These are phyloP conservation scores for Fragum whitleyi DNA, from an alignment of 2,888 invertebrate species.

Conservation along the genomic window DNA sequence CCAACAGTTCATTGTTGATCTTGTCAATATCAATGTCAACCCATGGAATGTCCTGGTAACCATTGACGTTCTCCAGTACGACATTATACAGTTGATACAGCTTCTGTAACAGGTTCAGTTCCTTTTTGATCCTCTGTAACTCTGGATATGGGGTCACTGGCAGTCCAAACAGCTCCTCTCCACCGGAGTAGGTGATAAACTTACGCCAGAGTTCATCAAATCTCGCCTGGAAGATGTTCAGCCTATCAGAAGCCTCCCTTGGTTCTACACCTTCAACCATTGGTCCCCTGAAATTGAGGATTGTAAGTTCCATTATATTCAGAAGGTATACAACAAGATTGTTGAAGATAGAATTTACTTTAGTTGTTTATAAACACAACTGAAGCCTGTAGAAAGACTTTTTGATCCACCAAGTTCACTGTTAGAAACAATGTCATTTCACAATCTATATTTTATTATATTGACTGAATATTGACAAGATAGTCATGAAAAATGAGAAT, in stretches of 20 bases:
- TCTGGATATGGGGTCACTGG: slow-evolving; percentile 97
- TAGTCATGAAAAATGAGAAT: too few species aligned
- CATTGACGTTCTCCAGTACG: slow-evolving; percentile 97
- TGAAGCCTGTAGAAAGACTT: too few species aligned
- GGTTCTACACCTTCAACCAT: slow-evolving; percentile 97
- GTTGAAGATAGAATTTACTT: too few species aligned
- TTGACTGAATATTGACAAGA: too few species aligned
- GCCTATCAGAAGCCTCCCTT: slow-evolving; percentile 96
- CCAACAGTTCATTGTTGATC: slow-evolving; percentile 98
- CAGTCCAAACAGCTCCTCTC: slow-evolving; percentile 97
- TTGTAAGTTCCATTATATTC: too few species aligned
- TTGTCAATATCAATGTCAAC: slow-evolving; percentile 98
- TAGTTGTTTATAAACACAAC: too few species aligned
- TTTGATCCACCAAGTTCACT: too few species aligned
- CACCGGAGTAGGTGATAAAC: slow-evolving; percentile 96
- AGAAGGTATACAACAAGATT: neutral
- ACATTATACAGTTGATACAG: slow-evolving; percentile 98
- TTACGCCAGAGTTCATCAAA: slow-evolving; percentile 99
- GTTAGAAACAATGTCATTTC: too few species aligned
- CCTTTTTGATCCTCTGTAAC: slow-evolving; percentile 95
- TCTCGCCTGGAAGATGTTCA: slow-evolving; percentile 91
- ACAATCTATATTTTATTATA: too few species aligned
- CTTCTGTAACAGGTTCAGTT: slow-evolving; percentile 97
- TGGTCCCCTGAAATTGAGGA: slow-evolving; percentile 91
- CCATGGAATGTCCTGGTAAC: slow-evolving; percentile 99